phyloP scores from a whole-genome alignment of 2,888 invertebrate genomes.

The Eupithecia inturbata region DNA sequence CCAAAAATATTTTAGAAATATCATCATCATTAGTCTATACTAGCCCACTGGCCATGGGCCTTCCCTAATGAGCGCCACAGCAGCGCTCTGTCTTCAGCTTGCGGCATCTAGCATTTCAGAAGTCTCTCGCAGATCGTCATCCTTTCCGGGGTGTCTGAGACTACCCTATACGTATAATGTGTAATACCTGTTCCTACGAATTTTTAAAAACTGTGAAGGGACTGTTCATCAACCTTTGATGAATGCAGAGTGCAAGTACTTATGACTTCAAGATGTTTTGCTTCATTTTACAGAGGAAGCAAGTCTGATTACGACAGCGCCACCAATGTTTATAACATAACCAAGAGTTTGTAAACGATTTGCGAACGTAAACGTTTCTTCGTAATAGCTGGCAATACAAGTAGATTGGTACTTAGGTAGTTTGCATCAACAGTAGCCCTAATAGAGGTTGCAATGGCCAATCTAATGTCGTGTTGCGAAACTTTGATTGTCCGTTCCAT shows the following conservation, averaged over 20 bases:
- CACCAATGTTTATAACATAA: background rate
- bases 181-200: background rate
- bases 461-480: slow-evolving; percentile 9
- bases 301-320: background rate
- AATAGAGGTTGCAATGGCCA: background rate
- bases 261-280: background rate
- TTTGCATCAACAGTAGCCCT: slow-evolving; percentile 21
- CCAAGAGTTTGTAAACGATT: slow-evolving; percentile 22
- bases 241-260: background rate
- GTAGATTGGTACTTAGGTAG: background rate
- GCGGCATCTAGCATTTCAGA: background rate
- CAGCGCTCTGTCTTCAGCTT: background rate
- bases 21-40: background rate
- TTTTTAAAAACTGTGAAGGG: background rate
- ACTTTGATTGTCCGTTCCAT: background rate
- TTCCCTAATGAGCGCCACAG: background rate
- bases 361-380: slow-evolving; percentile 13
- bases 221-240: background rate
- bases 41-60: background rate
- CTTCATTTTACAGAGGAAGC: slow-evolving; percentile 6
- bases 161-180: background rate
- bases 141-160: too few relatives aligned
- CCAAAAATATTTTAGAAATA: background rate
- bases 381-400: background rate
- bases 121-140: background rate